Evolutionary conservation across 2,797 vertebrate species (phyloP).

Genomic region (Argentina silus): DNA sequence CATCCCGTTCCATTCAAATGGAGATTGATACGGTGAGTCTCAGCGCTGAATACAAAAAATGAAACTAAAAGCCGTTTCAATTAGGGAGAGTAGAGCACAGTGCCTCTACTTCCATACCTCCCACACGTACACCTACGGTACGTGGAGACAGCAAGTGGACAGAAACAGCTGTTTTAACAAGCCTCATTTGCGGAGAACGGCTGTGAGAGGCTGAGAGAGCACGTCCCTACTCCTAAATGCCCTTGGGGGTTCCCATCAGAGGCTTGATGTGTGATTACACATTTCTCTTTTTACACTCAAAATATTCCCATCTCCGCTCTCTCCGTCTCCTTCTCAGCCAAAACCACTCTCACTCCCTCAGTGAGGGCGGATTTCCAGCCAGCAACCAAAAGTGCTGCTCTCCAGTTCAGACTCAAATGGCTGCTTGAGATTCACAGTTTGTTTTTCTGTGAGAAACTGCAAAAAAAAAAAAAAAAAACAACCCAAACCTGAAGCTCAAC

Average conservation of each 20-base stretch:
- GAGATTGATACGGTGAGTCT: not conserved
- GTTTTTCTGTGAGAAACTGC: not conserved
- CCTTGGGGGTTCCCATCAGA: not conserved
- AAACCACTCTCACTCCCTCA: not conserved
- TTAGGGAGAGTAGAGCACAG: not conserved
- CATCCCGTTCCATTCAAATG: not conserved
- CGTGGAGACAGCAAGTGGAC: not conserved
- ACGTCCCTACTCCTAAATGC: no score
- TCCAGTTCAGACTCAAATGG: not conserved
- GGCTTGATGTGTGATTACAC: not conserved
- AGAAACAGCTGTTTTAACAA: not conserved
- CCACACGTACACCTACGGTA: not conserved
- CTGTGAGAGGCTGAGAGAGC: not conserved
- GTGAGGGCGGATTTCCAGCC: not conserved
- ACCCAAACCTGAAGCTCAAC: no score
- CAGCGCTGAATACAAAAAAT: not conserved
- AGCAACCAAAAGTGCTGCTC: not conserved
- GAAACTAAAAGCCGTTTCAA: not conserved
- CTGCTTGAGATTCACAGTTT: conserved; percentile 5
- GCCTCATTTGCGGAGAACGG: not conserved
- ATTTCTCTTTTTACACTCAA: not conserved
- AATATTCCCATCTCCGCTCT: not conserved
- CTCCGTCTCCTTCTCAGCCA: no score
- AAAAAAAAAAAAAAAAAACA: no score
- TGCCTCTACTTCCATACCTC: no score